phyloP scores from a whole-genome alignment of 1,140 invertebrate genomes.

The Aphaenogaster ashmeadi region DNA sequence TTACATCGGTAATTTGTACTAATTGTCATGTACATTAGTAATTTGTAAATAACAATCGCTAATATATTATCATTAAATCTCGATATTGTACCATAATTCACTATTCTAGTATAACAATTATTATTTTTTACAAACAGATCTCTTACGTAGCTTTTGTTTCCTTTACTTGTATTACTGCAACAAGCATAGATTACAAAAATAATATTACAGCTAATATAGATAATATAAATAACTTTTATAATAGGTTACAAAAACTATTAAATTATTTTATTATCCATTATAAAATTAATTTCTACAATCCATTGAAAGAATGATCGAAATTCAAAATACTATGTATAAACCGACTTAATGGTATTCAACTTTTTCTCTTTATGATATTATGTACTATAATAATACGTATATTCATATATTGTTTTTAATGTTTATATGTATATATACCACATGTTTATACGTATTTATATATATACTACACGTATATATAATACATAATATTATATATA shows the following conservation, averaged over 20 bases:
- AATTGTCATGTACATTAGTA: constrained; percentile 21
- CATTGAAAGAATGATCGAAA: not conserved
- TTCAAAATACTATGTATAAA: not conserved
- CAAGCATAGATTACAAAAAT: not conserved
- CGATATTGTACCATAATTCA: constrained; percentile 2
- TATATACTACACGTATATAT: not conserved
- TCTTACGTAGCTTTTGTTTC: not conserved
- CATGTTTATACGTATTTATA: not conserved
- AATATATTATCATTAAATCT: constrained; percentile 19
- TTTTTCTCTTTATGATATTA: not conserved
- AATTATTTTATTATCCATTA: not conserved
- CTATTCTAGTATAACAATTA: not conserved
- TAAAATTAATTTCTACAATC: constrained; percentile 1
- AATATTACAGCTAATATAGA: not conserved
- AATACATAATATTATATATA: not conserved
- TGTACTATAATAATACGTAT: not conserved
- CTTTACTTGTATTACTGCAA: not conserved
- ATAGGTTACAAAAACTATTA: not conserved
- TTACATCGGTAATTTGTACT: constrained; percentile 16
- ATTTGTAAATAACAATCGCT: constrained; percentile 39
- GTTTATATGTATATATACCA: not conserved
- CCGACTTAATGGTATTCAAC: not conserved
- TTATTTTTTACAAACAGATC: not conserved
- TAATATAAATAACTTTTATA: constrained; percentile 2
- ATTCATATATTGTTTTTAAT: not conserved